Percentiles rank a stretch among this genome's conserved stretches.
These are phyloP conservation scores for Lutjanus campechanus DNA, from an alignment of 2,797 vertebrate genomes.

Conservation along the genomic window DNA sequence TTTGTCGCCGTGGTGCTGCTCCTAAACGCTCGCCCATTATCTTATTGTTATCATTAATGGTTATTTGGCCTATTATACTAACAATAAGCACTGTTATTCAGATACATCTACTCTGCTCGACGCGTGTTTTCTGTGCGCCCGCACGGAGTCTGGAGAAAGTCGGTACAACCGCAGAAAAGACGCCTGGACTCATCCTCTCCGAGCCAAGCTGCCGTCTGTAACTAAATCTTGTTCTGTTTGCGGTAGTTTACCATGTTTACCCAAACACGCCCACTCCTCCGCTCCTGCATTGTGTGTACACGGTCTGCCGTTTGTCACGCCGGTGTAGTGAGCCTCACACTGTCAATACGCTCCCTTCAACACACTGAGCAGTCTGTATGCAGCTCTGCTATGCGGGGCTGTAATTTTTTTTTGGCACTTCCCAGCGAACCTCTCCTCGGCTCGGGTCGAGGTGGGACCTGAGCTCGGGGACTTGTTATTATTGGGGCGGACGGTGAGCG, in stretches of 20 bases:
- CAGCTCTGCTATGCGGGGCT: constrained; percentile 46
- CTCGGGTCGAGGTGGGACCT: constrained; percentile 40
- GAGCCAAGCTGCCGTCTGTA: constrained; percentile 23
- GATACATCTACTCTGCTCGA: constrained; percentile 21
- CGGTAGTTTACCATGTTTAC: constrained; percentile 76
- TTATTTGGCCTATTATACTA: background rate
- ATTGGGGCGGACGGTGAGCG: constrained; percentile 57
- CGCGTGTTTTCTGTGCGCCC: constrained; percentile 29
- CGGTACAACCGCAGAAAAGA: constrained; percentile 22
- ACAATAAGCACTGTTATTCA: background rate
- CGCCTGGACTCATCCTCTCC: constrained; percentile 9
- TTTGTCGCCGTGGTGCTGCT: constrained; percentile 42
- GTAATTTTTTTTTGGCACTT: constrained; percentile 28
- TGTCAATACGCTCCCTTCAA: constrained; percentile 39
- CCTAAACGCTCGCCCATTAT: constrained; percentile 34
- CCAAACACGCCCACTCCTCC: constrained; percentile 78
- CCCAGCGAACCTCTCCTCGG: constrained; percentile 36
- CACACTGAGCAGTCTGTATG: constrained; percentile 30
- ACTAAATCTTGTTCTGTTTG: constrained; percentile 64
- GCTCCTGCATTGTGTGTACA: constrained; percentile 75
- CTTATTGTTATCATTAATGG: constrained; percentile 6
- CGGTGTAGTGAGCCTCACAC: constrained; percentile 50
- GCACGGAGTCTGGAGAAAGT: constrained; percentile 34
- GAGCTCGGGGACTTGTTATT: constrained; percentile 48
- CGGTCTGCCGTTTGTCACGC: constrained; percentile 67